Conservation (phyloP, 2,888 invertebrate species). For the Coenonympha arcania region DNA sequence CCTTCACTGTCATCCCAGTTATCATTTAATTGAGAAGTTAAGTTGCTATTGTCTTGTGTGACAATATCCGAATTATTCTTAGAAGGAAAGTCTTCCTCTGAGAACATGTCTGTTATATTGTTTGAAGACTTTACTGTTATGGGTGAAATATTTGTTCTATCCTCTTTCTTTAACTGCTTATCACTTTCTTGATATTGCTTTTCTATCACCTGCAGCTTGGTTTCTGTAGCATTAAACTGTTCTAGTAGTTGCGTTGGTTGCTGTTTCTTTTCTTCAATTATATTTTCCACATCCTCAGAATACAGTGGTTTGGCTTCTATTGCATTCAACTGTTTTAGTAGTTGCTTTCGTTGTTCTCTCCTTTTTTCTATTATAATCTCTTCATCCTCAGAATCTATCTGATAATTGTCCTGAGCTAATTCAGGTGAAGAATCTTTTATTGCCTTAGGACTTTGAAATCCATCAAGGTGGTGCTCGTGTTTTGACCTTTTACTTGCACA, state of each 20-base stretch:
- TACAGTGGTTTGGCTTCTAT: too few relatives aligned
- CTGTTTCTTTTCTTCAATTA: constrained; percentile 90
- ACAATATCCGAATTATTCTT: constrained; percentile 58
- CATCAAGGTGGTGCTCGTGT: constrained; percentile 28
- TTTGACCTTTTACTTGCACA: constrained; percentile 34
- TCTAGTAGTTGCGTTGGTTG: constrained; percentile 89
- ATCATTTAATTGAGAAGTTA: constrained; percentile 92
- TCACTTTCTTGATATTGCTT: not conserved
- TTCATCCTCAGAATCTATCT: constrained; percentile 85
- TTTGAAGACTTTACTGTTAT: constrained; percentile 46
- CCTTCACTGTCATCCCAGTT: constrained; percentile 99
- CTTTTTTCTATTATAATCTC: constrained; percentile 92
- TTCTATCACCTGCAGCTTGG: constrained; percentile 20
- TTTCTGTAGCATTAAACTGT: constrained; percentile 34
- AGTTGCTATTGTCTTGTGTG: constrained; percentile 53
- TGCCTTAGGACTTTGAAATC: constrained; percentile 22
- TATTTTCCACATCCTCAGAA: constrained; percentile 89
- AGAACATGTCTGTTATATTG: constrained; percentile 89
- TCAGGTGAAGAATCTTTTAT: constrained; percentile 52
- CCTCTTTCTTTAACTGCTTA: constrained; percentile 31
- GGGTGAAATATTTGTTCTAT: constrained; percentile 28
- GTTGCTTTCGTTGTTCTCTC: constrained; percentile 88
- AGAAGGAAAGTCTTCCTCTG: constrained; percentile 88
- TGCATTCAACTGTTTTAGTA: constrained; percentile 74
- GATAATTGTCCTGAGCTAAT: constrained; percentile 75